Conservation (phyloP, 2,888 invertebrate genomes). For the Andrena fulva region DNA sequence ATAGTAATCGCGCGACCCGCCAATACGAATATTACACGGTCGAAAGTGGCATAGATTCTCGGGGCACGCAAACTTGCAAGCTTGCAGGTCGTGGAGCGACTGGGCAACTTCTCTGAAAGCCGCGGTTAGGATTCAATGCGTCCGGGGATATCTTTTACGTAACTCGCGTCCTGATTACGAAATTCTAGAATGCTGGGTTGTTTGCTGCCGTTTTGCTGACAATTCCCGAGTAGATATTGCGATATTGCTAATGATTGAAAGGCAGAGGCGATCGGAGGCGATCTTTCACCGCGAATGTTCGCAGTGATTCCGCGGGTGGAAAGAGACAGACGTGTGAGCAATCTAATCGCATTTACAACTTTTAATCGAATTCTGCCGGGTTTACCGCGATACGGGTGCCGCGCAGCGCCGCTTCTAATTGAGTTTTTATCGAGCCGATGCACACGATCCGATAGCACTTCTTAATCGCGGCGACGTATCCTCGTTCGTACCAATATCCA, state of each 20-base stretch:
- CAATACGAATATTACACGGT: too few relatives aligned
- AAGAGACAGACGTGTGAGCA: neutral
- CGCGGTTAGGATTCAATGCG: too few relatives aligned
- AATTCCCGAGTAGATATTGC: neutral
- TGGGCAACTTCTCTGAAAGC: too few relatives aligned
- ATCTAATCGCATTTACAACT: conserved; percentile 17
- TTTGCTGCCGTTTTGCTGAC: neutral
- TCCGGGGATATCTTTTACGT: too few relatives aligned
- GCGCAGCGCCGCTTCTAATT: neutral
- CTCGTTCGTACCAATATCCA: neutral
- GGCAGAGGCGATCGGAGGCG: neutral
- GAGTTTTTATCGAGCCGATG: conserved; percentile 27
- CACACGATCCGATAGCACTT: neutral
- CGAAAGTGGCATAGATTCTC: too few relatives aligned
- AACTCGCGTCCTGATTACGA: too few relatives aligned
- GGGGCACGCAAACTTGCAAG: too few relatives aligned
- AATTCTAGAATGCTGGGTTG: too few relatives aligned
- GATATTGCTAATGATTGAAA: neutral
- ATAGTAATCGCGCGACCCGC: too few relatives aligned
- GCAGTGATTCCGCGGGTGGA: neutral
- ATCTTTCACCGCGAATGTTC: neutral
- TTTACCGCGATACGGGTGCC: neutral
- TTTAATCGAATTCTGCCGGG: conserved; percentile 23
- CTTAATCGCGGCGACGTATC: conserved; percentile 5
- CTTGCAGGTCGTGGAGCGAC: too few relatives aligned